Percentiles rank a stretch among this genome's conserved stretches.
phyloP scores from a whole-genome alignment of 1,140 invertebrate genomes.

The Aplysia californica region DNA sequence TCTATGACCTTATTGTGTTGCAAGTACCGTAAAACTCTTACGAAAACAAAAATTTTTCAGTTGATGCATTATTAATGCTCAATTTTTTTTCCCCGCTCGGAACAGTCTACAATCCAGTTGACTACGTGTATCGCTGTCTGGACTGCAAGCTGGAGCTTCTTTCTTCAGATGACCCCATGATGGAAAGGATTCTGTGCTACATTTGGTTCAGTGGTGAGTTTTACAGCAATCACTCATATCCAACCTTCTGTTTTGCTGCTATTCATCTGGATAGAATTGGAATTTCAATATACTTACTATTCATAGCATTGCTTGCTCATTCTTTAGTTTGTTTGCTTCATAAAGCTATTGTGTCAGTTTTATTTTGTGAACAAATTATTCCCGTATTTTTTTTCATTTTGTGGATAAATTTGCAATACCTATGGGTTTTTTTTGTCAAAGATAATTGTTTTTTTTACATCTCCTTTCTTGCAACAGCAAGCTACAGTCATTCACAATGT shows the following conservation, averaged over 20 bases:
- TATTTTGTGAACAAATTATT: neutral
- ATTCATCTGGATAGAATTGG: neutral
- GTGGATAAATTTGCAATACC: too few species aligned
- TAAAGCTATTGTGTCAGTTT: neutral
- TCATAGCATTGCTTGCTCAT: neutral
- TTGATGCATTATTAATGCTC: too few species aligned
- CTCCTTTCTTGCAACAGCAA: too few species aligned
- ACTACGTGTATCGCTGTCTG: slow-evolving; percentile 68
- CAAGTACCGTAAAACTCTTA: too few species aligned
- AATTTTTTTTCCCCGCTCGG: too few species aligned
- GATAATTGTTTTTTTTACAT: neutral
- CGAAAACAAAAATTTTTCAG: too few species aligned
- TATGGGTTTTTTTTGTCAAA: too few species aligned
- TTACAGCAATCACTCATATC: neutral
- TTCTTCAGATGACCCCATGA: slow-evolving; percentile 53
- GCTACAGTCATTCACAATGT: too few species aligned
- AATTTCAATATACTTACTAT: neutral
- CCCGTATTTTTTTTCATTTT: neutral
- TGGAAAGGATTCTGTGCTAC: slow-evolving; percentile 69
- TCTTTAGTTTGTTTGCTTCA: neutral
- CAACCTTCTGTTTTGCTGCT: neutral
- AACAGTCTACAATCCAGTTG: slow-evolving; percentile 67
- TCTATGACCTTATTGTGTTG: too few species aligned
- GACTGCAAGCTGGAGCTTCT: slow-evolving; percentile 62
- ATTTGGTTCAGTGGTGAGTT: slow-evolving; percentile 57